Evolutionary conservation across 2,797 vertebrate species (phyloP).

Genomic region (Ispidina lecontei): DNA sequence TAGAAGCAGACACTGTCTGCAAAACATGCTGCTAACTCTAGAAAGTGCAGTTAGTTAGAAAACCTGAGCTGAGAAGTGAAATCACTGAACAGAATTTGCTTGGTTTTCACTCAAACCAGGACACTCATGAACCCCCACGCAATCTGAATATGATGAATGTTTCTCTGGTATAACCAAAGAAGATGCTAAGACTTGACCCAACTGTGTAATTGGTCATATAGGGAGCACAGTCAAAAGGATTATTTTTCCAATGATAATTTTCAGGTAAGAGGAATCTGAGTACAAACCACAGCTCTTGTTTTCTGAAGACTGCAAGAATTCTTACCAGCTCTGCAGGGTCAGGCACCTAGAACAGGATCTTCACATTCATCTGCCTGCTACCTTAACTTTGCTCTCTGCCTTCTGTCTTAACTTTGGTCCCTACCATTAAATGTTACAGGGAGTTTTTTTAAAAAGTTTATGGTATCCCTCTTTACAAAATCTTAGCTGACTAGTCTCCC

Average conservation of each 20-base stretch:
- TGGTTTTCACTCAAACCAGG: too few species aligned
- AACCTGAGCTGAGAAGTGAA: too few species aligned
- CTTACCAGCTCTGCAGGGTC: background rate
- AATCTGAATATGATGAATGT: background rate
- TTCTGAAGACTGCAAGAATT: background rate
- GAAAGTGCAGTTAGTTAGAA: too few species aligned
- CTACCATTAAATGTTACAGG: background rate
- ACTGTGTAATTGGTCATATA: fast-evolving
- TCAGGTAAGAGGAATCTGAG: background rate
- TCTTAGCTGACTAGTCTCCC: background rate
- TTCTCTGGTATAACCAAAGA: background rate
- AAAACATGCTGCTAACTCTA: too few species aligned
- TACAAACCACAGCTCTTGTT: background rate
- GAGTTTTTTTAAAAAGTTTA: background rate
- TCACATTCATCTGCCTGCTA: background rate
- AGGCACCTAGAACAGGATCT: background rate
- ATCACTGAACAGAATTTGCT: too few species aligned
- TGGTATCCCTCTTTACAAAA: background rate
- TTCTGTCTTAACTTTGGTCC: background rate
- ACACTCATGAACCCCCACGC: background rate
- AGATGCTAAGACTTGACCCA: background rate
- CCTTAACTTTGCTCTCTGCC: background rate
- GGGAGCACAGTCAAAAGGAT: background rate
- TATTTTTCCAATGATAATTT: background rate
- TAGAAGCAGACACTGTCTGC: too few species aligned